Conservation (phyloP, 1,140 invertebrate genomes). For the Rhagoletis pomonella region DNA sequence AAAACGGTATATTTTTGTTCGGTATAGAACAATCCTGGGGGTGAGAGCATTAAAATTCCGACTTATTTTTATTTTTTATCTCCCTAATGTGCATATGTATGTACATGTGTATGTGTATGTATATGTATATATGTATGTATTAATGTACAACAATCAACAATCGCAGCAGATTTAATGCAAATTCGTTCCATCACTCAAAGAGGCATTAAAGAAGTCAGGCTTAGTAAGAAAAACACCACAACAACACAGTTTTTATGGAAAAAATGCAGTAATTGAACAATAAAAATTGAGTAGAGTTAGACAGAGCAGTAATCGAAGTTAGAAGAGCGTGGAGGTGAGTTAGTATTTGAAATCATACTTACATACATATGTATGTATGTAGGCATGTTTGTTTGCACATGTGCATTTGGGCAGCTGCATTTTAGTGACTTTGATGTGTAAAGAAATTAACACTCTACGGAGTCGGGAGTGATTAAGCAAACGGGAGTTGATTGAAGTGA, state of each 20-base stretch:
- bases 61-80: too few relatives aligned
- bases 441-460: slow-evolving; percentile 38
- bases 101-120: not conserved
- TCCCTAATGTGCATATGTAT: not conserved
- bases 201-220: slow-evolving; percentile 4
- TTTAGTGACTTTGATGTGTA: slow-evolving; percentile 37
- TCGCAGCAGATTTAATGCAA: slow-evolving; percentile 42
- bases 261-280: slow-evolving; percentile 46
- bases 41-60: too few relatives aligned
- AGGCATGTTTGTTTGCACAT: not conserved
- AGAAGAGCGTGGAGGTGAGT: not conserved
- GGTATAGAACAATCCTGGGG: too few relatives aligned
- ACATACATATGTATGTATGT: not conserved
- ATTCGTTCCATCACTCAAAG: slow-evolving; percentile 44
- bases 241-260: too few relatives aligned
- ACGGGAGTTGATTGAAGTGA: slow-evolving; percentile 27
- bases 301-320: not conserved
- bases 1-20: too few relatives aligned
- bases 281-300: slow-evolving; percentile 35
- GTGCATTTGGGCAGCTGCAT: slow-evolving; percentile 20
- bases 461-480: slow-evolving; percentile 16
- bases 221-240: not conserved
- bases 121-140: too few relatives aligned
- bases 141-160: not conserved
- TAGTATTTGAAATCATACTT: not conserved